Conservation (phyloP, 2,797 vertebrate species). For the Hephaestus fuliginosus region DNA sequence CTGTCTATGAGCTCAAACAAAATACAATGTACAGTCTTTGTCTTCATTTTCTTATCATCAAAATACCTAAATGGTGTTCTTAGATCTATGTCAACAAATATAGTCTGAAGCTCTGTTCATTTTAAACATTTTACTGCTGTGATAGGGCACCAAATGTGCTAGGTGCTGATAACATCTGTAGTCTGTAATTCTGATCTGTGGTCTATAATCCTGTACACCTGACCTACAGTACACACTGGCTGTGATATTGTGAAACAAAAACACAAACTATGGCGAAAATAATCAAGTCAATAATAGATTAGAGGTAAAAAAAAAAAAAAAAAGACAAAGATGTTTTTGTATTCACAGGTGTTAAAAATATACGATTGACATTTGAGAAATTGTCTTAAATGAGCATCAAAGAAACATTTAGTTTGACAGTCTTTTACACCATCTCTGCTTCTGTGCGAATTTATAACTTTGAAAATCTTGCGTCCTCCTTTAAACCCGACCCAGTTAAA, state of each 20-base stretch:
- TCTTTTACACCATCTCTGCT: no score
- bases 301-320: no score
- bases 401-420: not conserved
- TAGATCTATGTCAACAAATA: not conserved
- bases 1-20: no score
- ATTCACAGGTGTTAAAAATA: no score
- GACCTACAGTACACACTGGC: not conserved
- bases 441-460: not conserved
- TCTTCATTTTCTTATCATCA: not conserved
- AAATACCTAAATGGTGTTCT: not conserved
- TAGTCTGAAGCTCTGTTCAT: not conserved
- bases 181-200: not conserved
- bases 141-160: no score
- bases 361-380: not conserved
- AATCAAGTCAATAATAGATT: not conserved
- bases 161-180: not conserved
- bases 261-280: not conserved
- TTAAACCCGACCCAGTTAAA: not conserved
- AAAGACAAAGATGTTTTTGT: no score
- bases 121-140: not conserved
- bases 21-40: not conserved
- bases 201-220: not conserved
- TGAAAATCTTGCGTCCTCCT: not conserved
- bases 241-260: conserved; percentile 5
- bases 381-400: not conserved